These are phyloP conservation scores for Paedocypris micromegethes DNA, from an alignment of 2,797 vertebrate species.

Conservation along the genomic window DNA sequence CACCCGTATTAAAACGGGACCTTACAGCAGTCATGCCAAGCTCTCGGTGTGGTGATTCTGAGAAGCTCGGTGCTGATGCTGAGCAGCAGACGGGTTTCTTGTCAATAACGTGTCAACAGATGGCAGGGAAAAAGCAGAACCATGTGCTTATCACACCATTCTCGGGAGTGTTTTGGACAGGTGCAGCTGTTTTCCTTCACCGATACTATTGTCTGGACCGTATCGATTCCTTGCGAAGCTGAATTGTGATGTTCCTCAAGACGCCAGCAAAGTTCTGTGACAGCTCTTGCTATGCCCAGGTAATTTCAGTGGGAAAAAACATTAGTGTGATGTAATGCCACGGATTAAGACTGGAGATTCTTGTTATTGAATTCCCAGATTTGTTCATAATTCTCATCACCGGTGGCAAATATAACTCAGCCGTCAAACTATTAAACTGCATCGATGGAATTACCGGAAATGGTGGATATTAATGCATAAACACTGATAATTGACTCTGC, in stretches of 20 bases:
- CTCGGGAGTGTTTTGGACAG: not conserved
- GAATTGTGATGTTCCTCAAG: not conserved
- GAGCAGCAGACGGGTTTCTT: conserved; percentile 3
- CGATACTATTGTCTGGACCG: not conserved
- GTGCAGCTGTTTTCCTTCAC: conserved; percentile 14
- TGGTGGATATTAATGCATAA: not conserved
- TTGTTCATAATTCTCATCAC: not conserved
- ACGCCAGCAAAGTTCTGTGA: conserved; percentile 1
- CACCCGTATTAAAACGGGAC: not conserved
- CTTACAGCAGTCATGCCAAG: not conserved
- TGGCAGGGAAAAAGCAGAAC: conserved; percentile 13
- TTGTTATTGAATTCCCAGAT: not conserved
- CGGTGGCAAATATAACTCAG: too few species aligned
- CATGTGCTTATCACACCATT: not conserved
- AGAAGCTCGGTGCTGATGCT: not conserved
- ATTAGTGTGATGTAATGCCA: too few species aligned
- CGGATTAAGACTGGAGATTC: too few species aligned
- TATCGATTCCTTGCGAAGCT: not conserved
- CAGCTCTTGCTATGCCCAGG: conserved; percentile 1
- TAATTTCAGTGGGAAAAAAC: too few species aligned
- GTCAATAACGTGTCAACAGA: conserved; percentile 24
- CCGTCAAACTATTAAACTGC: not conserved
- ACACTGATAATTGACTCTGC: conserved; percentile 15
- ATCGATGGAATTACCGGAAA: not conserved
- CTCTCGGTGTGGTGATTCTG: not conserved